Conservation (phyloP, 1,140 invertebrate genomes). For the Sesamia nonagrioides region DNA sequence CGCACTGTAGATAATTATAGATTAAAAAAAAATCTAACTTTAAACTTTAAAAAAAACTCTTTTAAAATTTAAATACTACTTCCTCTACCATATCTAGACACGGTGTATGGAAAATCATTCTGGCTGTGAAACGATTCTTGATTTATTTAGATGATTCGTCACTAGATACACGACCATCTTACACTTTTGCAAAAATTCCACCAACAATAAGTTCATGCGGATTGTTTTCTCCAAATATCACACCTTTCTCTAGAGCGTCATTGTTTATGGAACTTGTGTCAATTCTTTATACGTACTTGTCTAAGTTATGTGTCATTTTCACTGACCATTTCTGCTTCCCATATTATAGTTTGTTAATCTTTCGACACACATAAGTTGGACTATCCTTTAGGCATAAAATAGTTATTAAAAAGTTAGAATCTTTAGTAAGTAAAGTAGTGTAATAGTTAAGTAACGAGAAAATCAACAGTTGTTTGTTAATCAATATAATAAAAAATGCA, state of each 20-base stretch:
- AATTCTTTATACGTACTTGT: slow-evolving; percentile 67
- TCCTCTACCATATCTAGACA: slow-evolving; percentile 82
- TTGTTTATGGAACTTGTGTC: slow-evolving; percentile 58
- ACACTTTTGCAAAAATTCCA: slow-evolving; percentile 57
- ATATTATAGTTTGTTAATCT: slow-evolving; percentile 52
- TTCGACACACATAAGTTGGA: slow-evolving; percentile 55
- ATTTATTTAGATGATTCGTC: slow-evolving; percentile 75
- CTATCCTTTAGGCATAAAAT: slow-evolving; percentile 69
- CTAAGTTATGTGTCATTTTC: slow-evolving; percentile 52
- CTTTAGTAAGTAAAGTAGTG: slow-evolving; percentile 78
- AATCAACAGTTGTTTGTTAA: slow-evolving; percentile 86
- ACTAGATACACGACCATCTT: slow-evolving; percentile 40
- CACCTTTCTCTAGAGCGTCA: slow-evolving; percentile 37
- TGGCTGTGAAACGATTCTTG: slow-evolving; percentile 83
- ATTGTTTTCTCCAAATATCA: slow-evolving; percentile 33
- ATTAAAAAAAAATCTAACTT: slow-evolving; percentile 79
- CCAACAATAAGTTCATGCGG: slow-evolving; percentile 71
- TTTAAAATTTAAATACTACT: slow-evolving; percentile 70
- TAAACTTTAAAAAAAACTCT: slow-evolving; percentile 70
- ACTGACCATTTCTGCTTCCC: slow-evolving; percentile 53
- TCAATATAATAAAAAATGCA: slow-evolving; percentile 83
- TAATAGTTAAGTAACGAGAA: slow-evolving; percentile 76
- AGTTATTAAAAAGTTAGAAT: slow-evolving; percentile 63
- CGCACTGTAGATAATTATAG: slow-evolving; percentile 85
- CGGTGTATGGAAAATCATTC: slow-evolving; percentile 84